Evolutionary conservation across 2,113 vertebrate genomes (phyloP).

Genomic region (Henicopernis longicauda): DNA sequence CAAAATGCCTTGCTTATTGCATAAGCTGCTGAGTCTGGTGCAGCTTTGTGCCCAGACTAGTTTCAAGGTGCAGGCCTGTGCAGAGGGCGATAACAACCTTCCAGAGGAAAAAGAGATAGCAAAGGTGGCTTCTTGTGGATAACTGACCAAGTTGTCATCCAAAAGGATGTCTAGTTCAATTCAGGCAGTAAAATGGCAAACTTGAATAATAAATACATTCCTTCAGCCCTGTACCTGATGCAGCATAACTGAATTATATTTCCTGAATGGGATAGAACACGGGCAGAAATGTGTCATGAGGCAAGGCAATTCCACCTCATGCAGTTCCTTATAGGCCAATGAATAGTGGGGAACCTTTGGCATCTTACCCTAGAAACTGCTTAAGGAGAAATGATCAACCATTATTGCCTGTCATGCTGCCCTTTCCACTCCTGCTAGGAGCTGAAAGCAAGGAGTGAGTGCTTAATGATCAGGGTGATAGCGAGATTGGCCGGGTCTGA

Average conservation of each 20-base stretch:
- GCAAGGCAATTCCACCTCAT: background rate
- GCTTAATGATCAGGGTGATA: background rate
- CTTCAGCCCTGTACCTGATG: background rate
- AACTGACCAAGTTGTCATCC: background rate
- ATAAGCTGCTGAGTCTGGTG: background rate
- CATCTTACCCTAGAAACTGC: background rate
- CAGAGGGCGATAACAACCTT: background rate
- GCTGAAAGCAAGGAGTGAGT: background rate
- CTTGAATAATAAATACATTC: background rate
- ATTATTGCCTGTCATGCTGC: background rate
- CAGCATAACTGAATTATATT: background rate
- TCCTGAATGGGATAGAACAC: background rate
- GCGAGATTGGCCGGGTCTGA: background rate
- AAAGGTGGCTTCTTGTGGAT: background rate
- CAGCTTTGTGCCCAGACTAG: background rate
- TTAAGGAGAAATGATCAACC: background rate
- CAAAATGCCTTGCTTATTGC: background rate
- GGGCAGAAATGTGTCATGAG: background rate
- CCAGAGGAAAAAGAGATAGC: background rate
- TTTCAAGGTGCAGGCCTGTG: background rate
- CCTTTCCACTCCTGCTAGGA: background rate
- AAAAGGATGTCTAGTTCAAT: background rate
- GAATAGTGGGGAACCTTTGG: background rate
- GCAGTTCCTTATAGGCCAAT: background rate
- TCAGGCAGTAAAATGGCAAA: background rate